Base-by-base conservation (phyloP, 2,888 invertebrate genomes). In the Adelphocoris suturalis region DNA sequence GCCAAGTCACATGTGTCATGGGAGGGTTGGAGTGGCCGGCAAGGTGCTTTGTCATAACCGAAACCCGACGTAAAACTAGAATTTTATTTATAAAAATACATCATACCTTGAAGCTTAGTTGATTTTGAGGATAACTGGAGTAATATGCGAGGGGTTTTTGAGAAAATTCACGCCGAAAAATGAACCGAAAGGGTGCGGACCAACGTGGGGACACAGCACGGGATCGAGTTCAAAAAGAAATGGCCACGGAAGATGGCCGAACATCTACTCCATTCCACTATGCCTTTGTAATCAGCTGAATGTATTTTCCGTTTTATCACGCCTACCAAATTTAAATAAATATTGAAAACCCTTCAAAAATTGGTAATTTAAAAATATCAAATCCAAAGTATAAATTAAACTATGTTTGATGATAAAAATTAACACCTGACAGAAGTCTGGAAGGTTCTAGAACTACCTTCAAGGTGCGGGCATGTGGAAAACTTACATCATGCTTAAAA, bases 201-300 rank as follows among this genome's bases (percentile, higher is more conserved):
- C 68, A 68, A 68, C 68, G 68, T 68, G 68, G 68, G 23, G 68
- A 68, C 68, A 68, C 68, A 19, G 68, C 68, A 68, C 68, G 68
- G 68, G 11, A 57, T n/a, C 7, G 57, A 23, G 68, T 2, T 27
- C 23, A 11, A 23, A 68, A 68, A 23, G 23, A 23, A 68, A 68
- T 23, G 23, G 68, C 27, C 23, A 23, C 12, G 68, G 23, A 68
- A 61, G 23, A 68, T 68, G 68, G 68, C 68, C n/a, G 27, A 19
- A 19, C 2, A 11, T 12, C 11, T 68, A n/a, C 0, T 23, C 68
- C 27, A 23, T 68, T 68, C n/a, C 9, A 19, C 68, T 23, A 23
- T 68, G 68, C 68, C 68, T 68, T 23, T 9, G 9, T 23, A 23
- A 68, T 68, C 68, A 68, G 23, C 23, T 68, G 68, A 23, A n/a